Percentiles rank a stretch among this genome's conserved stretches.
Conservation (phyloP, 2,113 vertebrate genomes). For the Excalfactoria chinensis region DNA sequence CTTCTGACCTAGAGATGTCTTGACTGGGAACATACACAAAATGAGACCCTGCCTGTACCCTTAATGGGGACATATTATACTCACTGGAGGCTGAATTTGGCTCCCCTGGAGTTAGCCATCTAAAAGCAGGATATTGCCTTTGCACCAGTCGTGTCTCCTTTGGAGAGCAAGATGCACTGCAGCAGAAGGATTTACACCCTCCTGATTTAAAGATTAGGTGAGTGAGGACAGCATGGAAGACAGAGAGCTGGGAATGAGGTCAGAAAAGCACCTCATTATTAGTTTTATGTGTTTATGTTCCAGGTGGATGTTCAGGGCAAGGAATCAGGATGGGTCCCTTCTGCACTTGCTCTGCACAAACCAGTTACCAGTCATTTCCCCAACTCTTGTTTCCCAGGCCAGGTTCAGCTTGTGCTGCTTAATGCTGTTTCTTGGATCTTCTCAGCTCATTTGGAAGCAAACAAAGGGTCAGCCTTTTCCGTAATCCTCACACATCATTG, state of each 20-base stretch:
- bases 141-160: neutral
- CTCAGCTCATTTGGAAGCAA: neutral
- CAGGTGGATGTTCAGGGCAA: neutral
- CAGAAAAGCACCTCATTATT: neutral
- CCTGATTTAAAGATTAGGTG: neutral
- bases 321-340: neutral
- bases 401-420: neutral
- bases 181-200: neutral
- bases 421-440: neutral
- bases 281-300: neutral
- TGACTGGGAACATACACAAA: neutral
- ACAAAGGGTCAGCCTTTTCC: conserved; percentile 26
- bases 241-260: neutral
- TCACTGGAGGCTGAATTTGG: neutral
- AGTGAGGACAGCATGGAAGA: neutral
- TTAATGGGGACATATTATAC: rapidly evolving
- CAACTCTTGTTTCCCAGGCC: neutral
- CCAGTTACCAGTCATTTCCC: neutral
- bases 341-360: rapidly evolving
- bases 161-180: neutral
- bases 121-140: neutral
- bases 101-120: neutral
- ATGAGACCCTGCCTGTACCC: neutral
- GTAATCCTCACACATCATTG: conserved; percentile 9
- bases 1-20: neutral